Percentiles rank a stretch among this genome's conserved stretches.
These are phyloP conservation scores for Drosophila grimshawi DNA, from an alignment of 1,140 invertebrate genomes.

Conservation along the genomic window DNA sequence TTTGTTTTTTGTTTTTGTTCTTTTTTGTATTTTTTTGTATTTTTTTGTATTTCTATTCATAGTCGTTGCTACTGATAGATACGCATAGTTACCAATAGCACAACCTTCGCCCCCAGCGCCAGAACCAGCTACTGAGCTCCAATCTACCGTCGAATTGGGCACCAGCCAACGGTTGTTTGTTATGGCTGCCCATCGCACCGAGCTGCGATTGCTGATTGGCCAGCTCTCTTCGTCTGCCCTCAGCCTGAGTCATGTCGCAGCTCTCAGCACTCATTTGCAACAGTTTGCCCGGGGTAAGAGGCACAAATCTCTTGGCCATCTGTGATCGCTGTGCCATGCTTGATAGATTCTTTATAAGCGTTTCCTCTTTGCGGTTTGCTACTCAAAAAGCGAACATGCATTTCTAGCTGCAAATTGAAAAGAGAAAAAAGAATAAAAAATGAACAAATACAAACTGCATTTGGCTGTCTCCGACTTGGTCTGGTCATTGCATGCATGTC, in stretches of 20 bases:
- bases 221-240: neutral
- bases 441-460: conserved; percentile 2
- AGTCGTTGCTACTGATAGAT: conserved; percentile 15
- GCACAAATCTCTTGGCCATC: conserved; percentile 38
- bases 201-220: conserved; percentile 17
- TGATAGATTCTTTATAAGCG: conserved; percentile 49
- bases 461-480: neutral
- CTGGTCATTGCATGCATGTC: conserved; percentile 30
- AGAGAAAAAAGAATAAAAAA: conserved; percentile 33
- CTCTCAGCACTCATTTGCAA: no score
- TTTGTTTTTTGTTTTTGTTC: neutral
- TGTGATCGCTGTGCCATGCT: conserved; percentile 38
- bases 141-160: neutral
- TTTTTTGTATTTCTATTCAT: neutral
- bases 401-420: conserved; percentile 68
- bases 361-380: conserved; percentile 42
- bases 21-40: no score
- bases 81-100: conserved; percentile 27
- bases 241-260: neutral
- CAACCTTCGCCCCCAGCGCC: conserved; percentile 4
- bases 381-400: conserved; percentile 5
- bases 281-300: neutral
- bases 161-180: conserved; percentile 28
- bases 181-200: conserved; percentile 8
- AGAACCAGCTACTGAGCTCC: neutral